phyloP scores from a whole-genome alignment of 2,113 vertebrate species.

The Melozone crissalis region DNA sequence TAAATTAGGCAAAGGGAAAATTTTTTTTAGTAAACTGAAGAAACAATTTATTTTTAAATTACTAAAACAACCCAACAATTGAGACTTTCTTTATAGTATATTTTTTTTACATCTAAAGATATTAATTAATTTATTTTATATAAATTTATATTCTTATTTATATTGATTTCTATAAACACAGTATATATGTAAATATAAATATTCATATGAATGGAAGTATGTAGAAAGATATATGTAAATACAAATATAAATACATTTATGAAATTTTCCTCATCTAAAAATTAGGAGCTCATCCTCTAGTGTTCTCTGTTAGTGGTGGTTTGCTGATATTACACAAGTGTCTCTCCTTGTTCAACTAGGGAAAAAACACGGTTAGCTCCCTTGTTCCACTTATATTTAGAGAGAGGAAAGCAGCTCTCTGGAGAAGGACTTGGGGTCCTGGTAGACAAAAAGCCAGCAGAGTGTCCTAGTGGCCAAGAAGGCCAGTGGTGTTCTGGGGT shows the following conservation, averaged over 20 bases:
- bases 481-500: not conserved
- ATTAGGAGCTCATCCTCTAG: not conserved
- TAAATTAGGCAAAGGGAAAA: not conserved
- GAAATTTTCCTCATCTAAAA: not conserved
- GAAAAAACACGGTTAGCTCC: not conserved
- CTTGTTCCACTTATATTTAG: not conserved
- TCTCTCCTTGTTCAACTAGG: not conserved
- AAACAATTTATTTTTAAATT: not conserved
- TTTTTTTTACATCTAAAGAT: not conserved
- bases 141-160: not conserved
- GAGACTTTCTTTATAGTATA: not conserved
- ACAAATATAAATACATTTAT: not conserved
- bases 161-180: not conserved
- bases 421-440: too few relatives aligned
- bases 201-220: too few relatives aligned
- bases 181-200: not conserved
- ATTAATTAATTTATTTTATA: not conserved
- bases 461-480: too few relatives aligned
- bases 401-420: not conserved
- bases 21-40: not conserved
- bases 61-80: not conserved
- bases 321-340: not conserved
- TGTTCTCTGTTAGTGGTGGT: not conserved
- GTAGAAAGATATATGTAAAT: not conserved
- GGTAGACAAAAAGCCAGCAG: not conserved